A percentile compares a stretch with the other conserved stretches of the same genome.
These are phyloP conservation scores for Trichoplax adhaerens DNA, from an alignment of 37 sponge, comb jelly and placozoan genomes.

Conservation along the genomic window DNA sequence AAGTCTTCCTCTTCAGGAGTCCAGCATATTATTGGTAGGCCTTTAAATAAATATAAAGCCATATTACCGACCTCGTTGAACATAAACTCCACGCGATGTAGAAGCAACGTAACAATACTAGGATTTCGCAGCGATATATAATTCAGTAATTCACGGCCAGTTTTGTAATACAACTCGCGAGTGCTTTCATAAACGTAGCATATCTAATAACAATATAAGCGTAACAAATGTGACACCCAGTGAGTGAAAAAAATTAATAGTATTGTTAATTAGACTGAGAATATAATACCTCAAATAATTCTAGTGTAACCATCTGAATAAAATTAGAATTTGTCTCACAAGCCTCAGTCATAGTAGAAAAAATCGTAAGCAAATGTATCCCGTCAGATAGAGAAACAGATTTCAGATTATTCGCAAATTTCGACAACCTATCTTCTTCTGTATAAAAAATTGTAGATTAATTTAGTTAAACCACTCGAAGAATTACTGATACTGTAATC, in stretches of 20 bases:
- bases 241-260: neutral
- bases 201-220: too few relatives aligned
- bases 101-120: too few relatives aligned
- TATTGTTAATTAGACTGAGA: neutral
- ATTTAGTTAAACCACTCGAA: too few relatives aligned
- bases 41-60: slow-evolving; percentile 17
- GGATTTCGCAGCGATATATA: too few relatives aligned
- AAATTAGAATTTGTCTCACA: slow-evolving; percentile 27
- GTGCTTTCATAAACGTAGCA: too few relatives aligned
- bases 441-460: neutral
- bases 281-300: slow-evolving; percentile 53
- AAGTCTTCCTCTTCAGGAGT: slow-evolving; percentile 35
- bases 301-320: slow-evolving; percentile 42
- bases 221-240: too few relatives aligned
- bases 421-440: slow-evolving; percentile 29
- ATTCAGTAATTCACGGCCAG: too few relatives aligned
- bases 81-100: too few relatives aligned
- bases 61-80: too few relatives aligned
- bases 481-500: too few relatives aligned
- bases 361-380: slow-evolving; percentile 68
- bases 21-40: slow-evolving; percentile 57
- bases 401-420: slow-evolving; percentile 70
- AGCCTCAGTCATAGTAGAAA: slow-evolving; percentile 78
- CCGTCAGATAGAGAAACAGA: slow-evolving; percentile 62
- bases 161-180: too few relatives aligned